phyloP scores from a whole-genome alignment of 2,113 vertebrate species.

The Nipponia nippon region DNA sequence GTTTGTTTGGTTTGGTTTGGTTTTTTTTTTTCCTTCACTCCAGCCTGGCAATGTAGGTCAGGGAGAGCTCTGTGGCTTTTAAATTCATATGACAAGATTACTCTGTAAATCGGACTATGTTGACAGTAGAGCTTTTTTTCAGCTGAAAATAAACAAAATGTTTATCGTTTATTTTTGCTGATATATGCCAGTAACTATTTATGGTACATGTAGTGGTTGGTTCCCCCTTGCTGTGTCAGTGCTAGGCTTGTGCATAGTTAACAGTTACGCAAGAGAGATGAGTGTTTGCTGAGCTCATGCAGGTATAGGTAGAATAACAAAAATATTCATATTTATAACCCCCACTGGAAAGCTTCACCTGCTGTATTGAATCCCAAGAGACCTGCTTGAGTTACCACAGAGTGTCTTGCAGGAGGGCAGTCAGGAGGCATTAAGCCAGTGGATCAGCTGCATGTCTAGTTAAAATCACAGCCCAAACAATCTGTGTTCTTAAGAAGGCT shows the following conservation, averaged over 20 bases:
- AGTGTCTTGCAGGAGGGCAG: background rate
- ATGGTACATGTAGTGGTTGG: background rate
- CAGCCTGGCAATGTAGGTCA: slow-evolving; percentile 2
- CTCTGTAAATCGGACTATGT: slow-evolving; percentile 20
- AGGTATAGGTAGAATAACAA: background rate
- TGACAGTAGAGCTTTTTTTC: slow-evolving; percentile 13
- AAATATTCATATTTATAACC: background rate
- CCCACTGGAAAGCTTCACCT: background rate
- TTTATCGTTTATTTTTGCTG: background rate
- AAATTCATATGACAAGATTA: slow-evolving; percentile 35
- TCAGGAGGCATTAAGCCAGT: background rate
- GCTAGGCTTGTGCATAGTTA: background rate
- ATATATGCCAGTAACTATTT: background rate
- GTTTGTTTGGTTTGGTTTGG: too few species aligned
- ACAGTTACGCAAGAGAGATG: background rate
- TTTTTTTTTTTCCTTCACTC: background rate
- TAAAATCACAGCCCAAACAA: background rate
- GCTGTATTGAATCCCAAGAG: background rate
- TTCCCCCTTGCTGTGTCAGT: background rate
- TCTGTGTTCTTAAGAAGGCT: background rate
- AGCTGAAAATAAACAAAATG: slow-evolving; percentile 7
- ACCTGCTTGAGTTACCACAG: background rate
- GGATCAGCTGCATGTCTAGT: background rate
- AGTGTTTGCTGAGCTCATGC: background rate
- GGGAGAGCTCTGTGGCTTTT: slow-evolving; percentile 21